phyloP scores from a whole-genome alignment of 1,140 invertebrate species.

The Microplitis demolitor region DNA sequence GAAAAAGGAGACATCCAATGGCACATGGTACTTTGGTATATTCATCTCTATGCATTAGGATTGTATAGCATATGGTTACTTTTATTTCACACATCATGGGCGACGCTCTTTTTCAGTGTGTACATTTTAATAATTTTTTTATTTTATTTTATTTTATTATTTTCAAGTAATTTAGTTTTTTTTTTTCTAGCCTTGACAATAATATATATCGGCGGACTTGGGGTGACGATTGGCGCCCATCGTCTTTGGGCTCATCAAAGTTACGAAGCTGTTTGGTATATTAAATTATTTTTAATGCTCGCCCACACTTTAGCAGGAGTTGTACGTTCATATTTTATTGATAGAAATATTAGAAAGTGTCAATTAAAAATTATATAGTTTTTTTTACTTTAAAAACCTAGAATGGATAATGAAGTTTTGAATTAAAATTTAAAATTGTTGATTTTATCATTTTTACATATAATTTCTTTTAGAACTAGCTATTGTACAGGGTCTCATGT shows the following conservation, averaged over 20 bases:
- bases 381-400: too few species aligned
- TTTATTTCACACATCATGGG: conserved; percentile 63
- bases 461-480: too few species aligned
- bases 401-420: too few species aligned
- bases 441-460: too few species aligned
- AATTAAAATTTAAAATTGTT: too few species aligned
- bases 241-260: conserved; percentile 87
- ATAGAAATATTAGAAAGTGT: too few species aligned
- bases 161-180: conserved; percentile 5
- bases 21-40: conserved; percentile 69
- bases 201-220: conserved; percentile 68
- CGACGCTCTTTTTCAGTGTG: conserved; percentile 69
- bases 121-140: conserved; percentile 42
- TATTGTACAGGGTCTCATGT: too few species aligned
- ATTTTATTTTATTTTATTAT: neutral
- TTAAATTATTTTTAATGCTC: conserved; percentile 78
- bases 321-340: conserved; percentile 61
- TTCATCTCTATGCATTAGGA: conserved; percentile 69
- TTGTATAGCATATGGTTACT: conserved; percentile 65
- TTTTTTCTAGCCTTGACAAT: conserved; percentile 64
- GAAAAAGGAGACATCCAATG: conserved; percentile 66
- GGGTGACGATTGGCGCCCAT: conserved; percentile 86
- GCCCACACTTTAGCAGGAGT: conserved; percentile 83
- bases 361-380: too few species aligned
- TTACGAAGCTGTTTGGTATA: conserved; percentile 74